Percentiles rank a stretch among this genome's conserved stretches.
Evolutionary conservation across 2,888 invertebrate genomes (phyloP).

Genomic region (Pristionchus exspectatus): DNA sequence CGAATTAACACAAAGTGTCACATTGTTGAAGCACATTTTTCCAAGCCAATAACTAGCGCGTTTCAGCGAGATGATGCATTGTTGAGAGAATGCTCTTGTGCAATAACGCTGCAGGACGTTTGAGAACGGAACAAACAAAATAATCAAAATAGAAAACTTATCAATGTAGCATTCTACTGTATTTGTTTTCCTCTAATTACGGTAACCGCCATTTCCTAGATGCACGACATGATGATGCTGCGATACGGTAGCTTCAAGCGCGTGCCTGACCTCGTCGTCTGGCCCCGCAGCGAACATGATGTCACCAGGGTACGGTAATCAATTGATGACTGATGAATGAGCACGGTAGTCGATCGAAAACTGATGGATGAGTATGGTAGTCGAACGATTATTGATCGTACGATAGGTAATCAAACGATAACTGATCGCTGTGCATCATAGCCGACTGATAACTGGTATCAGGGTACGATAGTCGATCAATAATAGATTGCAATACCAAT

Average conservation of each 20-base stretch:
- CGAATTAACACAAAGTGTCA: background rate
- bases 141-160: background rate
- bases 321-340: background rate
- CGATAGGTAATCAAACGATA: background rate
- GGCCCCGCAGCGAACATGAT: conserved; percentile 85
- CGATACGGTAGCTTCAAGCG: conserved; percentile 86
- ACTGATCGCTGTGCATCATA: too few relatives aligned
- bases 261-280: conserved; percentile 94
- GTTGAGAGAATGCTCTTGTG: background rate
- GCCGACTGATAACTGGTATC: too few relatives aligned
- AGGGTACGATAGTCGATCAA: background rate
- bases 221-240: conserved; percentile 90
- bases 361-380: background rate
- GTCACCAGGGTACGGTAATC: conserved; percentile 59
- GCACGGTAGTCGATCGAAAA: background rate
- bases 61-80: background rate
- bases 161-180: background rate
- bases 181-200: background rate
- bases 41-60: background rate
- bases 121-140: background rate
- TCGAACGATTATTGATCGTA: background rate
- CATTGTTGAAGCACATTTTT: background rate
- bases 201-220: conserved; percentile 60
- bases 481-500: background rate
- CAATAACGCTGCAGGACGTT: background rate